A percentile compares a stretch with the other conserved stretches of the same genome.
Conservation (phyloP, 2,797 vertebrate genomes). For the Poeciliopsis infans region DNA sequence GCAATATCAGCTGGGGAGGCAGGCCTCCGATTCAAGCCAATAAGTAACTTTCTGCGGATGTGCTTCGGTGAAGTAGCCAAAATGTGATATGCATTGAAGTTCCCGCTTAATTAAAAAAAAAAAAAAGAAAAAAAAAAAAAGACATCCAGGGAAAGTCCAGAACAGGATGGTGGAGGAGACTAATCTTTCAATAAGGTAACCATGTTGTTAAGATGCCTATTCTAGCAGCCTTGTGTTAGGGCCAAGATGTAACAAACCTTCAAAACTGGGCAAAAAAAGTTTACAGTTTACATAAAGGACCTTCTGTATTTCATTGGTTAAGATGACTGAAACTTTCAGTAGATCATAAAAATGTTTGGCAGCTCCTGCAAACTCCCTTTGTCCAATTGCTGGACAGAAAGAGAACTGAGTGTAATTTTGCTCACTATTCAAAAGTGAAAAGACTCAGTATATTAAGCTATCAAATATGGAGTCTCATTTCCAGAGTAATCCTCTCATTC, state of each 20-base stretch:
- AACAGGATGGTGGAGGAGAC: background rate
- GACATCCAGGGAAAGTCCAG: background rate
- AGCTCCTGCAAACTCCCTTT: background rate
- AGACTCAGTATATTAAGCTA: background rate
- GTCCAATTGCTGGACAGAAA: background rate
- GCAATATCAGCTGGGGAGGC: background rate
- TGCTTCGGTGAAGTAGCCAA: background rate
- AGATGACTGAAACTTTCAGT: background rate
- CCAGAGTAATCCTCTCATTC: background rate
- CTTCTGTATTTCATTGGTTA: background rate
- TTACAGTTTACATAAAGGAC: background rate
- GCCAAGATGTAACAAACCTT: background rate
- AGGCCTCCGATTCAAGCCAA: background rate
- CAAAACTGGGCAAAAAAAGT: background rate
- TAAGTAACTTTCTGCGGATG: background rate
- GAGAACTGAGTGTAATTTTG: background rate
- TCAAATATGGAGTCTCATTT: background rate
- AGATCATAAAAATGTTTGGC: background rate
- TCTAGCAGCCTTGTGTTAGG: background rate
- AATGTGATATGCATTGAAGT: background rate
- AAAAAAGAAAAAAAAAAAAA: background rate
- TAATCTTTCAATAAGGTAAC: background rate
- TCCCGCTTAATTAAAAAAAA: background rate
- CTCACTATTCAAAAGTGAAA: background rate
- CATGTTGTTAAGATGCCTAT: background rate